Evolutionary conservation across 2,797 vertebrate species (phyloP), one percentile per base, ranked within the genome.

Genomic region (Acestrorhynchus altus): DNA sequence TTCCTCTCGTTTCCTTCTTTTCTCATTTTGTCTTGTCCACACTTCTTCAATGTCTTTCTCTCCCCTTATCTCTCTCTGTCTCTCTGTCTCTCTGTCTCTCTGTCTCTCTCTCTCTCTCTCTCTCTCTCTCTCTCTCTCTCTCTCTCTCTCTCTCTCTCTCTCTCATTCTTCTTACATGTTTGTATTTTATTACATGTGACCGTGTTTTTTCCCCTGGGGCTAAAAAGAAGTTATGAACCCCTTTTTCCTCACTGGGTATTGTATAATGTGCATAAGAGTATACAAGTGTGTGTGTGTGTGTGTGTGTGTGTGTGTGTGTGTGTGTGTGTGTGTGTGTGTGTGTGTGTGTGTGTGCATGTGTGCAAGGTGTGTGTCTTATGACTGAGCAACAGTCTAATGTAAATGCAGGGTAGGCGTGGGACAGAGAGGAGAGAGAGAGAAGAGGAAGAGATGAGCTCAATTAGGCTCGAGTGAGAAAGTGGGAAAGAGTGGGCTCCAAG

Each of bases 231-330:
- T 75, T 80, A 80, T 71, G 67, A 80, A 70, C 49, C 28, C 59
- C 28, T 24, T 31, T 56, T 24, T 54, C 73, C 49, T 57, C 66
- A 63, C 64, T 56, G 57, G 13, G n/a, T 26, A 72, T 31, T 68
- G 65, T 64, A 51, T 60, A 71, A 39, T 57, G 66, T 47, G 47
- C 54, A 56, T 79, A 71, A 52, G 49, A 76, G 72, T 85, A 81
- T 82, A 60, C 72, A 8, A 80, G 74, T 77, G 74, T 70, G 80
- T 77, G 26, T 79, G 77, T 42, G 42, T 42, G 56, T 70, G 46
- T 70, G 28, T 51, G 51, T 80, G 81, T 81, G 81, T 73, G 63
- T 63, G 63, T 63, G 64, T 74, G 40, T 83, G 78, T 78, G 64
- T 72, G 79, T 51, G 57, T 77, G 66, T 81, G 51, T 39, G 20